Base-by-base conservation (phyloP, 2,888 invertebrate species). In the Horisme vitalbata region DNA sequence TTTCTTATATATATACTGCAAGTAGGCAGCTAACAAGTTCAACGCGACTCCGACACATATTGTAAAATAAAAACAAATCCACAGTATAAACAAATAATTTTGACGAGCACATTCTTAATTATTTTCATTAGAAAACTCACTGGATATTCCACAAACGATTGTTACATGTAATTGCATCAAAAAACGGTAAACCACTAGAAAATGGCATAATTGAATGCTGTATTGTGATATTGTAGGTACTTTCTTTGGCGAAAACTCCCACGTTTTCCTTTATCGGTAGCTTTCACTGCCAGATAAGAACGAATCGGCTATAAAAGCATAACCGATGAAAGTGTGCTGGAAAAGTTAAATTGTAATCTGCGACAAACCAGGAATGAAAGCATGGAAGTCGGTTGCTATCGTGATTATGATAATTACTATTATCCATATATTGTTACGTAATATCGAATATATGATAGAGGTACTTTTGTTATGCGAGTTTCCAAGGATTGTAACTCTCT, bases 261-360 rank as follows among this genome's bases (percentile, higher is more conserved):
- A 88, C 87, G 87, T 84, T 87, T 85, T 85, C 79, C 80, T 79
- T 71, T 74, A 83, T 83, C 71, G 71, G 65, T 73, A 65, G 81
- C 83, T 83, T 85, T 86, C 86, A 78, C 79, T 73, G 65, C 55
- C 58, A 74, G 77, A 81, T 82, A 82, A 82, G 69, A 82, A 77
- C 69, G 68, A 73, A 80, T 72, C 71, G 69, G 71, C 74, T 71
- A 73, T 78, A 75, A 81, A 71, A 59, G 68, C 64, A 68, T 71
- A 71, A 73, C 70, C 66, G 68, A 77, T 65, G 75, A 79, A 79
- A 78, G 74, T 78, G 63, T 59, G 57, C 47, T 41, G 33, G 21
- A 23, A 36, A 26, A 59, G 54, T 54, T 48, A 45, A 38, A 48
- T 43, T 12, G 49, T 44, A 38, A 52, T 45, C 45, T 41, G 48